A percentile compares a stretch with the other conserved stretches of the same genome.
These are phyloP conservation scores for Apocheima hispidaria DNA, from an alignment of 2,888 invertebrate genomes.

Conservation along the genomic window DNA sequence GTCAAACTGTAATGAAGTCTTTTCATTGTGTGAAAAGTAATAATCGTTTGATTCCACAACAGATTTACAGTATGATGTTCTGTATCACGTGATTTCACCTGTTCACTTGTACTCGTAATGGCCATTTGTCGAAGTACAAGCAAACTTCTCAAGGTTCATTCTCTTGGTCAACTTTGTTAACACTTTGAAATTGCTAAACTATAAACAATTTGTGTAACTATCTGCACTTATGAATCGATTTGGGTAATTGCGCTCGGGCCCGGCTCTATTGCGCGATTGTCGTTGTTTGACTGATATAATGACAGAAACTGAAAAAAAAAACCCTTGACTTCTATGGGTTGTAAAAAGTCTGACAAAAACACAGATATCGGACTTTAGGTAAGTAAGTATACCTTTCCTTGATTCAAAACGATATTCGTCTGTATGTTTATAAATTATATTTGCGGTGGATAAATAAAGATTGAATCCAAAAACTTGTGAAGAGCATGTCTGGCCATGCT, in stretches of 20 bases:
- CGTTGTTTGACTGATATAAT: slow-evolving; percentile 17
- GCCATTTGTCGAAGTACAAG: slow-evolving; percentile 18
- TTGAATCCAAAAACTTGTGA: no score
- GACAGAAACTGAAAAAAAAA: neutral
- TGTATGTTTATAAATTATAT: no score
- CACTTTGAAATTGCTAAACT: slow-evolving; percentile 35
- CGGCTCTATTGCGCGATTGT: slow-evolving; percentile 5
- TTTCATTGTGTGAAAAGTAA: neutral
- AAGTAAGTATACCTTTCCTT: neutral
- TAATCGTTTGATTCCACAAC: slow-evolving; percentile 10
- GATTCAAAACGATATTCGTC: no score
- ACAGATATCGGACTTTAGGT: neutral
- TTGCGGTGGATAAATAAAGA: no score
- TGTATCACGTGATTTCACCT: slow-evolving; percentile 43
- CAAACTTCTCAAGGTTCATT: slow-evolving; percentile 37
- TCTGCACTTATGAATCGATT: slow-evolving; percentile 38
- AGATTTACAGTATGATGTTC: slow-evolving; percentile 39
- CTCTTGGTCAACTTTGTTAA: slow-evolving; percentile 40
- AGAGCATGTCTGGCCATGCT: no score
- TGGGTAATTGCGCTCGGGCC: slow-evolving; percentile 34
- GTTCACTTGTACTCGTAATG: slow-evolving; percentile 25
- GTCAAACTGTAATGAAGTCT: neutral
- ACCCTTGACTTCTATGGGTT: slow-evolving; percentile 13
- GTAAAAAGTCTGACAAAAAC: neutral
- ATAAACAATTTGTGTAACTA: slow-evolving; percentile 37